Evolutionary conservation across 2,113 vertebrate genomes (phyloP), one percentile per base, ranked within the genome.

Genomic region (Cyanoliseus patagonus): DNA sequence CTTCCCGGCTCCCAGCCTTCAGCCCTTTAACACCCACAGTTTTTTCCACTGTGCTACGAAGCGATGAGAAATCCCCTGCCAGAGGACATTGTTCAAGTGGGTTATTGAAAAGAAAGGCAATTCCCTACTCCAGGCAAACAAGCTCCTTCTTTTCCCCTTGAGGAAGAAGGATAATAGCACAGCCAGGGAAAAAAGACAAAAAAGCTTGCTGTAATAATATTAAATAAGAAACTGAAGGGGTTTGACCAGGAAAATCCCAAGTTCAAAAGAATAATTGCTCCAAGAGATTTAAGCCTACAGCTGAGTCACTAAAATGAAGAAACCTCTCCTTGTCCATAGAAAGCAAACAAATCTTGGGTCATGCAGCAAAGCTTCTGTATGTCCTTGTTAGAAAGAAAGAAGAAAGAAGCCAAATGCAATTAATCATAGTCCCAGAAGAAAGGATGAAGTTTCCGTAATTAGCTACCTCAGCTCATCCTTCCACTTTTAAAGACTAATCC

Each of bases 1-100:
- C 78, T 85, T 93, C 83, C 83, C 92, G 75, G 80, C 74, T 95
- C 75, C 84, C 91, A 95, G 6, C 57, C 62, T 89, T 89, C 85
- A 92, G 67, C 76, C 72, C 75, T 95, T 85, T 92, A 86, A 97
- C 95, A 88, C 96, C 96, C 96, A 97, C 97, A 52, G 82, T 87
- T 81, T 96, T 97, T 97, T 97, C 93, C 96, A 96, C 79, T 94
- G 80, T 61, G 49, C 77, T 5, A 5, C 1, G 0, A 49, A 92
- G 67, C 4, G 0, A 82, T 37, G 81, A 83, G 89, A 96, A 96
- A 93, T 95, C 94, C 93, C 88, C 85, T 88, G 86, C 94, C 83
- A 90, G 78, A 89, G 79, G 82, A 96, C 74, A 80, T 41, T 46
- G 67, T 69, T 92, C 63, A 91, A 86, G 94, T 66, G 57, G 9